These are phyloP conservation scores for Melanotaenia pygmaea DNA, from an alignment of 2,797 vertebrate genomes.

Conservation along the genomic window DNA sequence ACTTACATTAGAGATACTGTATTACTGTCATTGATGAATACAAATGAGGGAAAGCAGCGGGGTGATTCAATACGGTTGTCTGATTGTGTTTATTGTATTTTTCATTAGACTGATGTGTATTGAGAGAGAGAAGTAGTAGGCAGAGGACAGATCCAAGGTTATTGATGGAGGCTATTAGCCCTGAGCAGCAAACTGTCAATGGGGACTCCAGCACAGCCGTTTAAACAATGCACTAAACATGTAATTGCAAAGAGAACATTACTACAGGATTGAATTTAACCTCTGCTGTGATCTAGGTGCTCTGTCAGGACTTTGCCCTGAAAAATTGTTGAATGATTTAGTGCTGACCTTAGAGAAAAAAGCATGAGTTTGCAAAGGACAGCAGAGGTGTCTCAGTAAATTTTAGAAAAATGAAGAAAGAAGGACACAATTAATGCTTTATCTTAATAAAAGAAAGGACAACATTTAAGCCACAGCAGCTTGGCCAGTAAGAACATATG, in stretches of 20 bases:
- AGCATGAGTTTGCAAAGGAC: conserved; percentile 20
- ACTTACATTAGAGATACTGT: conserved; percentile 70
- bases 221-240: conserved; percentile 80
- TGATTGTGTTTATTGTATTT: conserved; percentile 82
- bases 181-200: conserved; percentile 74
- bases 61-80: conserved; percentile 72
- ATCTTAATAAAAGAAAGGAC: conserved; percentile 46
- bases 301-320: conserved; percentile 61
- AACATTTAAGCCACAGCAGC: conserved; percentile 36
- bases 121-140: conserved; percentile 70
- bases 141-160: conserved; percentile 78
- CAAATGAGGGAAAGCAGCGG: conserved; percentile 64
- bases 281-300: conserved; percentile 56
- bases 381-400: conserved; percentile 15
- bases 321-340: conserved; percentile 71
- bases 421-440: conserved; percentile 35
- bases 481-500: conserved; percentile 50
- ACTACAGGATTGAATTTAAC: conserved; percentile 69
- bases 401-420: conserved; percentile 18
- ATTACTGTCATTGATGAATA: conserved; percentile 78
- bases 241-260: conserved; percentile 74
- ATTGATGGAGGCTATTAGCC: conserved; percentile 83
- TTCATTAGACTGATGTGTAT: conserved; percentile 78
- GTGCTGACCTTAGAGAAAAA: conserved; percentile 51
- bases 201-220: conserved; percentile 63